A percentile compares a stretch with the other conserved stretches of the same genome.
phyloP scores from a whole-genome alignment of 2,888 invertebrate species.

The Dimorphilus gyrociliatus region DNA sequence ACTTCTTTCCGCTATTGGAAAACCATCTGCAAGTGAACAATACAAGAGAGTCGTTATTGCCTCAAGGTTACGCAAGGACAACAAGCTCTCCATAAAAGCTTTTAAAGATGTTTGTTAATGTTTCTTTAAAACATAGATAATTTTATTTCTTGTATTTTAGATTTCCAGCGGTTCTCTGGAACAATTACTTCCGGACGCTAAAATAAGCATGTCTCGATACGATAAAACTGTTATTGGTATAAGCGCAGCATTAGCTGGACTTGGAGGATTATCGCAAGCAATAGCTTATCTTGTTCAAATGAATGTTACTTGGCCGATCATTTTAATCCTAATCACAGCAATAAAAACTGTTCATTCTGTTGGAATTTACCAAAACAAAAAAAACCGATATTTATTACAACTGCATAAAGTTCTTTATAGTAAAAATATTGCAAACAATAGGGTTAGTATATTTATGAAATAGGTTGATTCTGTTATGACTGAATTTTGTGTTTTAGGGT shows the following conservation, averaged over 20 bases:
- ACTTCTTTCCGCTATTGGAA: conserved; percentile 5
- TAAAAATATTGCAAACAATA: conserved; percentile 33
- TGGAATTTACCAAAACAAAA: conserved; percentile 22
- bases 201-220: conserved; percentile 18
- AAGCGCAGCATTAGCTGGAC: conserved; percentile 13
- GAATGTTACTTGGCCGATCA: conserved; percentile 20
- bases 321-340: conserved; percentile 18
- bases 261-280: conserved; percentile 22
- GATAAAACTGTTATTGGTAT: conserved; percentile 20
- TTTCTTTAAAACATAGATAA: neutral
- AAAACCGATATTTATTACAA: conserved; percentile 23
- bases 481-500: too few relatives aligned
- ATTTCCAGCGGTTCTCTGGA: conserved; percentile 24
- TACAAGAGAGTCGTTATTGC: conserved; percentile 34
- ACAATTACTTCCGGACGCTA: conserved; percentile 29
- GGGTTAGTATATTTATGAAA: too few relatives aligned
- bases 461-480: too few relatives aligned
- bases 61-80: conserved; percentile 27
- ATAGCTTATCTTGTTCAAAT: conserved; percentile 18
- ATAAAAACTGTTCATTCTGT: conserved; percentile 16
- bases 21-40: conserved; percentile 15
- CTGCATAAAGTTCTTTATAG: conserved; percentile 26
- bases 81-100: conserved; percentile 31
- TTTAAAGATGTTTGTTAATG: conserved; percentile 23
- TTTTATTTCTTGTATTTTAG: neutral